These are phyloP conservation scores for Gyrodactylus salaris DNA, from an alignment of 1,140 invertebrate species.

Conservation along the genomic window DNA sequence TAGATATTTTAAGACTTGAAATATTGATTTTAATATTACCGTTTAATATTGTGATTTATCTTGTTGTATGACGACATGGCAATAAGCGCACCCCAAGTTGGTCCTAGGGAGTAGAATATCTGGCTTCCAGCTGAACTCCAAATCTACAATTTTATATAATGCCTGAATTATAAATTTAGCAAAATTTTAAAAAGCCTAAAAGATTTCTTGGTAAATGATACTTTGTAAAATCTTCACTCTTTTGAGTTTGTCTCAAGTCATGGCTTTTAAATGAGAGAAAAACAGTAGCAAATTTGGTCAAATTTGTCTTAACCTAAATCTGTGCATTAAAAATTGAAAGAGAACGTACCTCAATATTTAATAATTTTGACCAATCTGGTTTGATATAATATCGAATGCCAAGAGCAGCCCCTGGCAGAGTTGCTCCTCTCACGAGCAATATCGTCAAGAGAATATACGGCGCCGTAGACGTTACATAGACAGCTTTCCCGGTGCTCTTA, in stretches of 20 bases:
- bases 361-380: constrained; percentile 32
- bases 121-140: constrained; percentile 18
- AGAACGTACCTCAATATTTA: constrained; percentile 13
- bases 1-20: too few species aligned
- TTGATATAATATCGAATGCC: constrained; percentile 37
- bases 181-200: too few species aligned
- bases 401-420: constrained; percentile 19
- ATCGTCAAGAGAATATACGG: constrained; percentile 23
- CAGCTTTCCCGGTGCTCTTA: constrained; percentile 36
- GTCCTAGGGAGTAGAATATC: constrained; percentile 45
- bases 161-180: too few species aligned
- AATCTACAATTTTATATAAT: background rate
- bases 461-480: constrained; percentile 22
- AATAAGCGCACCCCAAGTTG: constrained; percentile 9
- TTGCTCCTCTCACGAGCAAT: constrained; percentile 21
- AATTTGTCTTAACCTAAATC: too few species aligned
- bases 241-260: too few species aligned
- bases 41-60: constrained; percentile 26
- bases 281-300: too few species aligned
- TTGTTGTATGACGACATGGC: constrained; percentile 9
- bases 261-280: too few species aligned
- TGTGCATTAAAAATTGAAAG: too few species aligned
- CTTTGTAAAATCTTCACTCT: too few species aligned
- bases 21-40: too few species aligned
- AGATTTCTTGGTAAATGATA: too few species aligned